Evolutionary conservation across 2,888 invertebrate species (phyloP), one percentile per base, ranked within the genome.

Genomic region (Epirrhoe alternata): DNA sequence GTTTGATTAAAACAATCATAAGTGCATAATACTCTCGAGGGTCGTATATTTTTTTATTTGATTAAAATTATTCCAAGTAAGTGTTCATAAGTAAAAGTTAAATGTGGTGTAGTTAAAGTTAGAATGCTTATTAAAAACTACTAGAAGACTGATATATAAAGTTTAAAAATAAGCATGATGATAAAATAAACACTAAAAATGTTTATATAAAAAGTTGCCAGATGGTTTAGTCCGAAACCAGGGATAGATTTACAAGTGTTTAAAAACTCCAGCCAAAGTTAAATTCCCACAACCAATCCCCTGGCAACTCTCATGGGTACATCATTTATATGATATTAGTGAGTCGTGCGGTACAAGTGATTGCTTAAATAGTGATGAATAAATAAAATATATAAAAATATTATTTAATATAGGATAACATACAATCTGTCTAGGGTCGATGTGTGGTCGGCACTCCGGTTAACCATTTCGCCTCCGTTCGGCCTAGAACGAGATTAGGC

Each of bases 401-500:
- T 68, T 68, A 72, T 82, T 81, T 77, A 77, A 76, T 79, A 80
- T 77, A 79, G 80, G 77, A 83, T 86, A 91, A 92, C 92, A 83
- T 92, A 92, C 92, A 92, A 90, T 92, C 92, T 80, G 92, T 92
- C 92, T 85, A 92, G 90, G 77, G 91, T 92, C 79, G 92, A 90
- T 77, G 92, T 90, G 87, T 92, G 91, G 84, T 93, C 92, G 72
- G 90, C 89, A 87, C 86, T 89, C 88, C 92, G 90, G 91, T 87
- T 92, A 82, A 91, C 89, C 90, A 92, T 89, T 85, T 92, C 92
- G 77, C 91, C 92, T 86, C 91, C 92, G 78, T 87, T 91, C 80
- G 92, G 92, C 91, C 92, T 92, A 92, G 87, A 92, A 92, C 78
- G 84, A 91, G 88, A 91, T 82, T 88, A 38, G 62, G 57, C 54